These are phyloP conservation scores for Phoenicopterus ruber DNA, from an alignment of 2,113 vertebrate species.

Conservation along the genomic window DNA sequence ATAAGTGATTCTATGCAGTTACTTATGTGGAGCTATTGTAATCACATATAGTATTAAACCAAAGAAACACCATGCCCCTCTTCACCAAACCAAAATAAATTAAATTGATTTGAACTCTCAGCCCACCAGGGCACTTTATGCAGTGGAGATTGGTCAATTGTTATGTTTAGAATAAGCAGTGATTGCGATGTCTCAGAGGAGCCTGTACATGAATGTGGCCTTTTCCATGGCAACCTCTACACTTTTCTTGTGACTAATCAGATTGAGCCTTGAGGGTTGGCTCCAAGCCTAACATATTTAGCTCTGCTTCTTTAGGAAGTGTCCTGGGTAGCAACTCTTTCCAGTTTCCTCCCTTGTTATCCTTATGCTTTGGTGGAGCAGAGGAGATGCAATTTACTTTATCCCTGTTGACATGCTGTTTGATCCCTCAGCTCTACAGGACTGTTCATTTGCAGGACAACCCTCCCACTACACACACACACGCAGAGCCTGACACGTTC, in stretches of 20 bases:
- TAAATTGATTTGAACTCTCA: background rate
- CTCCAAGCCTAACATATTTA: background rate
- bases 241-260: background rate
- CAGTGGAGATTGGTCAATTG: background rate
- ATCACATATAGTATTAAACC: background rate
- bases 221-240: background rate
- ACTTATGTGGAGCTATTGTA: background rate
- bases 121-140: background rate
- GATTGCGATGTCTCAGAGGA: background rate
- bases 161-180: background rate
- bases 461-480: background rate
- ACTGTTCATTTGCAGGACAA: background rate
- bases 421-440: background rate
- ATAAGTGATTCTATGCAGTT: background rate
- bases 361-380: background rate
- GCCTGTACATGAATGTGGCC: background rate
- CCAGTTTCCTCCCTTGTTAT: background rate
- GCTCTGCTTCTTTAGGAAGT: background rate
- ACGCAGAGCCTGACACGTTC: background rate
- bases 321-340: background rate
- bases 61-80: fast-evolving
- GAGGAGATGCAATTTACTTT: background rate
- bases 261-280: background rate
- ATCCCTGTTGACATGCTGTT: background rate
- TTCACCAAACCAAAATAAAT: background rate